Percentiles rank a stretch among this genome's conserved stretches.
Conservation (phyloP, 2,797 vertebrate species). For the Protosalanx chinensis region DNA sequence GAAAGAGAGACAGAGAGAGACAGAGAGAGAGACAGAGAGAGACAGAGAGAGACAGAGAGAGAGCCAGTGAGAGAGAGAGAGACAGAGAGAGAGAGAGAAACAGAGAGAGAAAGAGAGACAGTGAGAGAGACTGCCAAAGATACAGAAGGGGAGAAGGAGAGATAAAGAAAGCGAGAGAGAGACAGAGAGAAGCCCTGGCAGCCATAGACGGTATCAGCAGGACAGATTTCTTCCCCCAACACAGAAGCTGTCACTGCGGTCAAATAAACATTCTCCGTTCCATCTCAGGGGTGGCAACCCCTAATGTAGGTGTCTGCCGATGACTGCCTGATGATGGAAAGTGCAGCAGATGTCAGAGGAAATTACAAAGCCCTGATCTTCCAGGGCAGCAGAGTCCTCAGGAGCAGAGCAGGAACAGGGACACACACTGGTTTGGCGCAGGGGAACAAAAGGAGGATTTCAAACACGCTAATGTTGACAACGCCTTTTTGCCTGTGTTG, state of each 20-base stretch:
- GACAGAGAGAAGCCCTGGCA: neutral
- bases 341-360: slow-evolving; percentile 25
- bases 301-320: slow-evolving; percentile 29
- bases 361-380: slow-evolving; percentile 5
- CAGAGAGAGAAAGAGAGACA: slow-evolving; percentile 21
- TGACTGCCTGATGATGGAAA: slow-evolving; percentile 25
- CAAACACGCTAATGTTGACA: neutral
- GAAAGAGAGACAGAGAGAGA: slow-evolving; percentile 15
- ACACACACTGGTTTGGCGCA: neutral
- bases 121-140: neutral
- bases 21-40: neutral
- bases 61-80: too few species aligned
- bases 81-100: neutral
- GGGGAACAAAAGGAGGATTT: neutral
- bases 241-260: slow-evolving; percentile 30
- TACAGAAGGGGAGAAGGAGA: neutral
- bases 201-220: neutral
- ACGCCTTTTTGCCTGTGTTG: neutral
- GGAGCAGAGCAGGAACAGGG: neutral
- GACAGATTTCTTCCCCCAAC: neutral
- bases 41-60: neutral
- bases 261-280: slow-evolving; percentile 30
- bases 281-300: slow-evolving; percentile 28
- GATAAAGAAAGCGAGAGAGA: neutral
- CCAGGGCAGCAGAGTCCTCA: too few species aligned